phyloP scores from a whole-genome alignment of 2,888 invertebrate species.

The Drosophila ochracea region DNA sequence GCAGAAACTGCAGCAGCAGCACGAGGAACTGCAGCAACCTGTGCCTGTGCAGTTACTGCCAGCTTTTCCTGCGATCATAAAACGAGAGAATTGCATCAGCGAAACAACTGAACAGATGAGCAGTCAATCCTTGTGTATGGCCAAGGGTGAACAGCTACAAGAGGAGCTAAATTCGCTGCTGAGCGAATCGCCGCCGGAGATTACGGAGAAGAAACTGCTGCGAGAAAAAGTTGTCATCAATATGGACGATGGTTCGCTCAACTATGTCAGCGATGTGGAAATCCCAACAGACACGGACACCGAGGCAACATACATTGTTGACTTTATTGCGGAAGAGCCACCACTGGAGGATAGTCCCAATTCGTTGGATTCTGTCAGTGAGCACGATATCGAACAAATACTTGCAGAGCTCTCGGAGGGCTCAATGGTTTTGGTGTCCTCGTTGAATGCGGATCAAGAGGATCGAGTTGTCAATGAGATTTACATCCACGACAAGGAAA shows the following conservation, averaged over 20 bases:
- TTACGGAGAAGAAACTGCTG: constrained; percentile 15
- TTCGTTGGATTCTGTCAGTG: constrained; percentile 38
- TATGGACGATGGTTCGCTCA: constrained; percentile 57
- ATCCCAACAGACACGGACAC: constrained; percentile 2
- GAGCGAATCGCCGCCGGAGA: constrained; percentile 31
- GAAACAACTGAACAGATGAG: constrained; percentile 47
- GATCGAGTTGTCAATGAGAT: constrained; percentile 83
- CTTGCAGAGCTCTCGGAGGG: constrained; percentile 82
- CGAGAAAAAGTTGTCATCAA: constrained; percentile 45
- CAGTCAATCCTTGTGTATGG: constrained; percentile 3
- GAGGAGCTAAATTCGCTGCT: constrained; percentile 62
- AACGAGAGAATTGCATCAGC: constrained; percentile 52
- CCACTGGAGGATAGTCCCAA: neutral
- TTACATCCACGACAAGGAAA: constrained; percentile 82
- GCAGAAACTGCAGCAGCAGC: constrained; percentile 18
- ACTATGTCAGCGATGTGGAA: constrained; percentile 49
- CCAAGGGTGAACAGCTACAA: constrained; percentile 51
- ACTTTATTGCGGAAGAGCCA: constrained; percentile 40
- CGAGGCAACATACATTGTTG: constrained; percentile 33
- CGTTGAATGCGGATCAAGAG: constrained; percentile 77
- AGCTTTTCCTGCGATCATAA: constrained; percentile 38
- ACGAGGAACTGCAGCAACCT: neutral
- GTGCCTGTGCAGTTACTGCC: constrained; percentile 12
- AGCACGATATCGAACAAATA: constrained; percentile 81
- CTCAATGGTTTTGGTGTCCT: constrained; percentile 83